Base-by-base conservation (phyloP, 2,113 vertebrate genomes). In the Zosterops borbonicus region DNA sequence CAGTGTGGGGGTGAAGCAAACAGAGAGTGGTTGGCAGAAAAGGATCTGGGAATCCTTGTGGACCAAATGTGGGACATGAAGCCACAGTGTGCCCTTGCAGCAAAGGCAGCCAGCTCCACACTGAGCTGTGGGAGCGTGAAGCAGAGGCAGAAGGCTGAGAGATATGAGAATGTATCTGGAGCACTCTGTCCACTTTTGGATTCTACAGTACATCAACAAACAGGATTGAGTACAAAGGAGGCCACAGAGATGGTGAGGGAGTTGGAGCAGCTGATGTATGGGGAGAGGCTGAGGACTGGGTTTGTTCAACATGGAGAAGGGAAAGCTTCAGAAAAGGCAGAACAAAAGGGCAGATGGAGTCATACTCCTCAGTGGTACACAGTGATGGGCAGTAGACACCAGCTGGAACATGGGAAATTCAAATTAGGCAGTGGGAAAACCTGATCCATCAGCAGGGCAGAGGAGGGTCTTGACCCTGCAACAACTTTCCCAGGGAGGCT, bases 1-100 rank as follows among this genome's bases (percentile, higher is more conserved):
- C 2, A 2, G 35, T 27, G 1, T 1, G 28, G 9, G 17, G 20
- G 7, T 37, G 41, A 60, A 76, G 68, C 0, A 2, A 20, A 46
- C 20, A 83, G 62, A 9, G 5, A 63, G 22, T 14, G n/a, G 9
- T 21, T 62, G 55, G 23, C 49, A 91, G 62, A 35, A 73, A 76
- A 60, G 46, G 35, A 23, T n/a, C 21, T 83, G 37, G 23, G 74
- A 80, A 44, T 42, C 15, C 33, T 47, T 44, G 33, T 47, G 60
- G 33, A 19, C 31, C 33, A 59, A 21, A 17, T 1, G 1, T 5
- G 33, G 87, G 39, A 12, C 25, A 8, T 6, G 27, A 50, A 23
- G 35, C 28, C 59, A 44, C 44, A 28, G 33, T 11, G 41, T 39
- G 59, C 18, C 77, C 46, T 23, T 31, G 12, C 14, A 42, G 42